Evolutionary conservation across 2,113 vertebrate species (phyloP), one percentile per base, ranked within the genome.

Genomic region (Propithecus coquereli): DNA sequence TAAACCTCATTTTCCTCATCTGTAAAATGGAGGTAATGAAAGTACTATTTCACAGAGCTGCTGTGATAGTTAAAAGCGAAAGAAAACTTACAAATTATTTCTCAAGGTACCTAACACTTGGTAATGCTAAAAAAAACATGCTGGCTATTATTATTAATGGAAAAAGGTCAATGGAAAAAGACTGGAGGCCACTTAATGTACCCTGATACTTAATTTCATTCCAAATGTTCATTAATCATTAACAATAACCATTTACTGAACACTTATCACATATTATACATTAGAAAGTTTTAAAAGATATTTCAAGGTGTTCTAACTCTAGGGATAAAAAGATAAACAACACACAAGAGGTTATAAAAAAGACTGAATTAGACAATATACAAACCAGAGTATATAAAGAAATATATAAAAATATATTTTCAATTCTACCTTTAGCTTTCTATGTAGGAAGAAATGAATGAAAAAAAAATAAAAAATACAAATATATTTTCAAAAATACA

Each of bases 111-210:
- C 66, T 92, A 96, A 74, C 6, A 87, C 45, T 80, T 70, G 80
- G 74, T 90, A 96, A 98, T 61, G 82, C 85, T 82, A 70, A 79
- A 91, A 47, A 76, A 88, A 93, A 96, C 93, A 95, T 90, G 87
- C 63, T 96, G 70, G 80, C 52, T 93, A 79, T 86, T 85, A 96
- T 57, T 52, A 88, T 87, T 37, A 95, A 50, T 80, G 85, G 79
- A 14, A 93, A 95, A 94, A 93, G 30, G 90, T 96, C 93, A 89
- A 45, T 93, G 52, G 95, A 76, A 94, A 98, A 95, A 94, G 63
- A 80, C 84, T 91, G 52, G 76, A 91, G 57, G 81, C 27, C 77
- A 94, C 11, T 92, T 82, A 90, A 79, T 82, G 17, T 94, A 94
- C 14, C 25, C 50, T 79, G 80, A 87, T 50, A 90, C 13, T 94